Conservation (phyloP, 2,797 vertebrate species). For the Rhinoraja longicauda region DNA sequence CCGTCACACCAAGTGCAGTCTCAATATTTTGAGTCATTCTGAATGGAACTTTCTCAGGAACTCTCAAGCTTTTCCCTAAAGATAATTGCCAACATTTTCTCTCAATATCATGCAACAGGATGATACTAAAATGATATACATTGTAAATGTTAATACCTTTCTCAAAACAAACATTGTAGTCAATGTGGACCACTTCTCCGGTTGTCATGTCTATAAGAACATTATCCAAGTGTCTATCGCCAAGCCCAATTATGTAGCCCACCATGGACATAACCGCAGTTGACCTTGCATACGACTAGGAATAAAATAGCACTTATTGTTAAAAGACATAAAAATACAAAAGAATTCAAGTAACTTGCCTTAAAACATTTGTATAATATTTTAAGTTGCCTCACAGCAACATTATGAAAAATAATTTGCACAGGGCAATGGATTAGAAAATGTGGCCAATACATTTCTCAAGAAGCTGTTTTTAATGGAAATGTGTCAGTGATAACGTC, state of each 20-base stretch:
- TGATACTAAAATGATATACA: neutral
- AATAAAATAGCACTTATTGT: neutral
- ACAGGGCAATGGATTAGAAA: neutral
- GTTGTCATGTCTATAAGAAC: conserved; percentile 98
- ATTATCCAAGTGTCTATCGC: conserved; percentile 95
- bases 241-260: conserved; percentile 96
- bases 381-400: neutral
- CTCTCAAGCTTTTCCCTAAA: conserved; percentile 91
- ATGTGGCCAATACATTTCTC: neutral
- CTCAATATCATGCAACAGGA: neutral
- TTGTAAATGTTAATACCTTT: conserved; percentile 72
- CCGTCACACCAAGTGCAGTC: conserved; percentile 88
- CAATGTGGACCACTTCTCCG: conserved; percentile 97
- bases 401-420: neutral
- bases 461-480: neutral
- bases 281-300: conserved; percentile 87
- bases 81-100: conserved; percentile 39
- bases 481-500: neutral
- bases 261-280: conserved; percentile 99
- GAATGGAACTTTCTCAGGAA: conserved; percentile 97
- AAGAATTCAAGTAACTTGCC: neutral
- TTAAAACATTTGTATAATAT: neutral
- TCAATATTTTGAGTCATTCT: conserved; percentile 98
- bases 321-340: neutral
- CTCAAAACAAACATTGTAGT: conserved; percentile 99